Conservation (phyloP, 2,888 invertebrate genomes). For the Mycogona germanica region DNA sequence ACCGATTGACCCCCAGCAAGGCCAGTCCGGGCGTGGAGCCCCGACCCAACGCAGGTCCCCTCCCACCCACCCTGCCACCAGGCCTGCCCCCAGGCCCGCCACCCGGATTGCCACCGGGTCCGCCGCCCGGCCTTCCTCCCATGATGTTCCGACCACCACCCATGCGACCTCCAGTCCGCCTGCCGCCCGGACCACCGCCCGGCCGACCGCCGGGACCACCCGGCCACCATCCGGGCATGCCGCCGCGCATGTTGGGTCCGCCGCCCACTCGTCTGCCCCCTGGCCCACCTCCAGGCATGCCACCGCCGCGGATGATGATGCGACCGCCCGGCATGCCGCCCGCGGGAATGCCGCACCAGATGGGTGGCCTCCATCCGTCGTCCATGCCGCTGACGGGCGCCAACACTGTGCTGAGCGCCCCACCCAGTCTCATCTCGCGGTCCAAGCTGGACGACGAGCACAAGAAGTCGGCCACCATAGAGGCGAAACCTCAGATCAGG, state of each 20-base stretch:
- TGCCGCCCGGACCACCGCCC: slow-evolving; percentile 47
- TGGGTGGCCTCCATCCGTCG: slow-evolving; percentile 27
- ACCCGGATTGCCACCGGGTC: slow-evolving; percentile 40
- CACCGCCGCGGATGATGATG: slow-evolving; percentile 23
- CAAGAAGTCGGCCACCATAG: slow-evolving; percentile 55
- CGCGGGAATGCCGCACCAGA: slow-evolving; percentile 33
- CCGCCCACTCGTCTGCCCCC: slow-evolving; percentile 44
- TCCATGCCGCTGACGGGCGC: slow-evolving; percentile 14
- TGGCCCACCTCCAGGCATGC: slow-evolving; percentile 46
- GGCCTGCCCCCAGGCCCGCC: slow-evolving; percentile 34
- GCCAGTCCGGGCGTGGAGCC: no score
- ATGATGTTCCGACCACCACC: slow-evolving; percentile 45
- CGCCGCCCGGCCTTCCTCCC: slow-evolving; percentile 28
- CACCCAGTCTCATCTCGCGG: slow-evolving; percentile 64
- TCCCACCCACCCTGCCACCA: slow-evolving; percentile 25
- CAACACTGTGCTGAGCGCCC: slow-evolving; percentile 59
- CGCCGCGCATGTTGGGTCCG: slow-evolving; percentile 43
- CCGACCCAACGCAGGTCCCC: background rate
- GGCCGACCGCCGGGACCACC: slow-evolving; percentile 32
- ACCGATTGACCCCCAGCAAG: no score
- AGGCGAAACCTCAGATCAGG: slow-evolving; percentile 90
- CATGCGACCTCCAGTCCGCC: slow-evolving; percentile 36
- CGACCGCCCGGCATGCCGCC: slow-evolving; percentile 30
- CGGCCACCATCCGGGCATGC: slow-evolving; percentile 35
- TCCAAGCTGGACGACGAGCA: slow-evolving; percentile 29